Conservation (phyloP, 2,113 vertebrate genomes). For the Echinops telfairi region DNA sequence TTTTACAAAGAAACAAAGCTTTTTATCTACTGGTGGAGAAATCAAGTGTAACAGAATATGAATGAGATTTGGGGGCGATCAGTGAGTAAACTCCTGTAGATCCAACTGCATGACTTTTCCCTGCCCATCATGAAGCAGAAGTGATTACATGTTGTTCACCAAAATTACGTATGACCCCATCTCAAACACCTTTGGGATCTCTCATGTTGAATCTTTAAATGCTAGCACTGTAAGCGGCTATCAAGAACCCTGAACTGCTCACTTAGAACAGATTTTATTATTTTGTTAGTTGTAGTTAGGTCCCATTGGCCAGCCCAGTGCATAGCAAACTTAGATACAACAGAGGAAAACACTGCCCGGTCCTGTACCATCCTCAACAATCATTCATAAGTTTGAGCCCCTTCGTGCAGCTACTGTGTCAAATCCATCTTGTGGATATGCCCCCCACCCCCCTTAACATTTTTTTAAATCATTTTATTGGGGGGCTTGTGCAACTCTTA, state of each 20-base stretch:
- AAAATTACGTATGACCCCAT: not conserved
- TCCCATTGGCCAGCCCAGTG: not conserved
- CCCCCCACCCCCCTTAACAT: too few relatives aligned
- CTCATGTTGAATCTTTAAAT: conserved; percentile 11
- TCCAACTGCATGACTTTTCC: not conserved
- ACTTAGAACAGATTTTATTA: not conserved
- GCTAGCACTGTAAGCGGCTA: not conserved
- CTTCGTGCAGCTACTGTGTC: not conserved
- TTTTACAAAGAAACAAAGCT: conserved; percentile 49
- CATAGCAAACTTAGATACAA: not conserved
- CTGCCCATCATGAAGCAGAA: not conserved
- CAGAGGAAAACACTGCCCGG: not conserved
- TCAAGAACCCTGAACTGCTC: not conserved
- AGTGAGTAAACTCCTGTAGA: not conserved
- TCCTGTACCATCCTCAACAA: not conserved
- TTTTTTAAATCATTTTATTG: too few relatives aligned
- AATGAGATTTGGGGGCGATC: not conserved
- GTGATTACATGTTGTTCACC: not conserved
- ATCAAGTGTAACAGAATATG: conserved; percentile 11
- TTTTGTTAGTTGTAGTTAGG: too few relatives aligned
- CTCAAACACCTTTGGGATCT: not conserved
- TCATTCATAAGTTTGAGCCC: not conserved
- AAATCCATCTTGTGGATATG: not conserved
- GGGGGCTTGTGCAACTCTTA: too few relatives aligned
- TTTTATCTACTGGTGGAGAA: conserved; percentile 27